Evolutionary conservation across 2,113 vertebrate species (phyloP), one percentile per base, ranked within the genome.

Genomic region (Menura novaehollandiae): DNA sequence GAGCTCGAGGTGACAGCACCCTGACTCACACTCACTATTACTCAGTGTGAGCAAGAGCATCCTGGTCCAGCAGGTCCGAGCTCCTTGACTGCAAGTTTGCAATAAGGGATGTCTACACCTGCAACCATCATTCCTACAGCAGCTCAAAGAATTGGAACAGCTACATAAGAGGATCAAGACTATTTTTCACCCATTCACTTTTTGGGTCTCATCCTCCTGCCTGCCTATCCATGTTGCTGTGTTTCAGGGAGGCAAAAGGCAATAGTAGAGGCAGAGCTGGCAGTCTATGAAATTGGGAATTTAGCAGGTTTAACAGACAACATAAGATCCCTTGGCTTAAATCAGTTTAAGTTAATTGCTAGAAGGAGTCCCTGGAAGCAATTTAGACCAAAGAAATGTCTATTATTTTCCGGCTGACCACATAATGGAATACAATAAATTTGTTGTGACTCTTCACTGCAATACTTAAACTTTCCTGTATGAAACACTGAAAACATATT

Each of bases 1-100:
- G 51, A 63, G 58, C 72, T 62, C 0, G 0, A 80, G 75, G 52
- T 0, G 1, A 55, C 11, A 2, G 35, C 4, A 2, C 44, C 78
- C 66, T 85, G 81, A 88, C 89, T 94, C 74, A 80, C 33, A 10
- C 32, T 39, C 33, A 12, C 37, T 59, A 21, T 85, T 85, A 89
- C 60, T 89, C 76, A 75, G 11, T 17, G 44, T 6, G 4, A 79
- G 58, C 77, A 56, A 56, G 9, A 66, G 15, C 62, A n/a, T 60
- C 62, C 37, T 23, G 16, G 44, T 68, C 87, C 87, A 56, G 84
- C 1, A 1, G n/a, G 32, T 67, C 62, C 1, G 0, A 92, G 68
- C 47, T 78, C 23, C 28, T 24, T 8, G 1, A 7, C 55, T 51
- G 66, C 27, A 49, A 41, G 23, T 58, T 33, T 80, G 75, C 60